Evolutionary conservation across 2,113 vertebrate species (phyloP).

Genomic region (Chlamydotis undulata): DNA sequence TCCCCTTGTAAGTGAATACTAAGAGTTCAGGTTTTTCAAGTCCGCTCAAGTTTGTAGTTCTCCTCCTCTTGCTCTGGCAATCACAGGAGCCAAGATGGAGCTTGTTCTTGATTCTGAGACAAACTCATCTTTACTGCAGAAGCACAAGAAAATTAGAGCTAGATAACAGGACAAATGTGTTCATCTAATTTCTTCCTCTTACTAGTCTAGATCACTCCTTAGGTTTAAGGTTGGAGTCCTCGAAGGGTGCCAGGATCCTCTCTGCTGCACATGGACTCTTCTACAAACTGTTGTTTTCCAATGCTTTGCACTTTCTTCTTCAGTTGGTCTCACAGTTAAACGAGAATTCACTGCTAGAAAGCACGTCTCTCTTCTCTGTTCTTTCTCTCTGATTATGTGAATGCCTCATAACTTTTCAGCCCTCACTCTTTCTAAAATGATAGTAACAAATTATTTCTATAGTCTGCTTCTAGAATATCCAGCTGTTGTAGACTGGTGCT

Average conservation of each 20-base stretch:
- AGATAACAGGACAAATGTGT: background rate
- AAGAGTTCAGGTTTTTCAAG: background rate
- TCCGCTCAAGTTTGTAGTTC: background rate
- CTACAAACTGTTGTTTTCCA: background rate
- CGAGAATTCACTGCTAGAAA: background rate
- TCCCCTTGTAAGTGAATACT: background rate
- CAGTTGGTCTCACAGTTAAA: background rate
- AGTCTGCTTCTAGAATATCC: background rate
- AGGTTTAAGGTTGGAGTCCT: background rate
- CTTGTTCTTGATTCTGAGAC: background rate
- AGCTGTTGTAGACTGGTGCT: background rate
- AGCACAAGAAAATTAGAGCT: background rate
- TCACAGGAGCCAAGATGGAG: background rate
- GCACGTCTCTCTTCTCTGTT: background rate
- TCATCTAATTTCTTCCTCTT: background rate
- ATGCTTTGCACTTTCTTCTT: background rate
- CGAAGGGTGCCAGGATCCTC: background rate
- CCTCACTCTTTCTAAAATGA: background rate
- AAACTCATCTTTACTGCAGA: background rate
- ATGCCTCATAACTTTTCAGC: background rate
- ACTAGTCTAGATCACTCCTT: background rate
- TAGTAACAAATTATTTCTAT: background rate
- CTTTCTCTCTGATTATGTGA: background rate
- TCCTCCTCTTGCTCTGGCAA: accelerated
- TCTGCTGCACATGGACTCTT: background rate